Percentiles rank a stretch among this genome's conserved stretches.
Conservation (phyloP, 2,113 vertebrate genomes). For the Clupea harengus region DNA sequence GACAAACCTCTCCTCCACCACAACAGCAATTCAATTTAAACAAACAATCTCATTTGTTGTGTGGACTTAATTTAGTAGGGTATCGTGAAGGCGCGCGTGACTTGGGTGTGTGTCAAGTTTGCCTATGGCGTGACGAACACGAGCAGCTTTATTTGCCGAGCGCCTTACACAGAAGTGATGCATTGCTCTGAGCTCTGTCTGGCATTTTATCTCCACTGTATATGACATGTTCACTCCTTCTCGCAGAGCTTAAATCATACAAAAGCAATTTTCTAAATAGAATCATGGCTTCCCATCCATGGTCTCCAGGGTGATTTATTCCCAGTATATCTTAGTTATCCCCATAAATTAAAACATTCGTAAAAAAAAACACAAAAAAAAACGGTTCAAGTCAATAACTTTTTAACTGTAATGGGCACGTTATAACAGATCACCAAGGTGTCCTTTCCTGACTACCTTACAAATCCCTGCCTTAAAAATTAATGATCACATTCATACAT, state of each 20-base stretch:
- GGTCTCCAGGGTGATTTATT: background rate
- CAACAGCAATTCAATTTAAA: no score
- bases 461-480: conserved; percentile 16
- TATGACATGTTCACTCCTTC: no score
- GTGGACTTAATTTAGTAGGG: no score
- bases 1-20: background rate
- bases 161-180: background rate
- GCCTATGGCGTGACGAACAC: background rate
- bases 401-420: background rate
- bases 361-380: background rate
- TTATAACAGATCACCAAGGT: background rate
- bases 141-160: background rate
- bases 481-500: conserved; percentile 11
- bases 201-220: background rate
- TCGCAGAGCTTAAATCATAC: background rate
- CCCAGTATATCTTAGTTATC: background rate
- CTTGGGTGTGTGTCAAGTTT: background rate
- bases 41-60: no score
- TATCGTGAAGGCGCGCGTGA: no score
- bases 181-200: background rate
- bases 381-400: background rate
- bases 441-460: background rate
- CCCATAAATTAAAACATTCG: background rate
- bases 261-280: background rate
- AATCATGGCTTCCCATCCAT: background rate